Evolutionary conservation across 2,113 vertebrate species (phyloP).

Genomic region (Hyperoodon ampullatus): DNA sequence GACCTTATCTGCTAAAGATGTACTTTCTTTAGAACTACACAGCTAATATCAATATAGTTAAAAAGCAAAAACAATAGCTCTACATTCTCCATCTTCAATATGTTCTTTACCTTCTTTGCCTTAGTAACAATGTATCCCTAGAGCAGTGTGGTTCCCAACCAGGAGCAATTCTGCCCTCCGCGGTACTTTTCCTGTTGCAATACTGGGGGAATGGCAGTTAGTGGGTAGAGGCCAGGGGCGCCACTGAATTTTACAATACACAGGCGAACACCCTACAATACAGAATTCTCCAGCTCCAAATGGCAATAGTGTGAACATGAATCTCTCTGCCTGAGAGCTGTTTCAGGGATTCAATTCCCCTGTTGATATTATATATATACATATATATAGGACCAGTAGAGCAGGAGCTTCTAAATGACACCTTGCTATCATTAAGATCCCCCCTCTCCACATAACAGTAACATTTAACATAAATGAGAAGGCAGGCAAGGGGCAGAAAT

Average conservation of each 20-base stretch:
- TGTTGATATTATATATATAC: neutral
- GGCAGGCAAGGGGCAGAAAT: neutral
- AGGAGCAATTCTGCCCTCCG: neutral
- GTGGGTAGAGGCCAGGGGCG: neutral
- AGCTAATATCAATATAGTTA: neutral
- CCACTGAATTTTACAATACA: neutral
- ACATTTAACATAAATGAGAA: conserved; percentile 6
- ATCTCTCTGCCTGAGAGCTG: neutral
- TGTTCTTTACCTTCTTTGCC: neutral
- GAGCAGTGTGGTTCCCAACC: neutral
- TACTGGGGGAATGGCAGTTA: rapidly evolving
- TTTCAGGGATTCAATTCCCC: neutral
- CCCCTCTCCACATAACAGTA: neutral
- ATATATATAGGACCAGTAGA: neutral
- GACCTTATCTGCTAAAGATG: neutral
- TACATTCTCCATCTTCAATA: neutral
- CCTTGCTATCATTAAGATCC: conserved; percentile 26
- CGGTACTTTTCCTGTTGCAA: neutral
- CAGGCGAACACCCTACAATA: neutral
- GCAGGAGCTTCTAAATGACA: neutral
- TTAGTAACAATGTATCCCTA: neutral
- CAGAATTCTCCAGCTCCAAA: neutral
- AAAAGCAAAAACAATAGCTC: neutral
- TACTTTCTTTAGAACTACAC: neutral
- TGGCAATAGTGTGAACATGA: neutral